These are phyloP conservation scores for Galeopterus variegatus DNA, from an alignment of 2,113 vertebrate genomes.

Conservation along the genomic window DNA sequence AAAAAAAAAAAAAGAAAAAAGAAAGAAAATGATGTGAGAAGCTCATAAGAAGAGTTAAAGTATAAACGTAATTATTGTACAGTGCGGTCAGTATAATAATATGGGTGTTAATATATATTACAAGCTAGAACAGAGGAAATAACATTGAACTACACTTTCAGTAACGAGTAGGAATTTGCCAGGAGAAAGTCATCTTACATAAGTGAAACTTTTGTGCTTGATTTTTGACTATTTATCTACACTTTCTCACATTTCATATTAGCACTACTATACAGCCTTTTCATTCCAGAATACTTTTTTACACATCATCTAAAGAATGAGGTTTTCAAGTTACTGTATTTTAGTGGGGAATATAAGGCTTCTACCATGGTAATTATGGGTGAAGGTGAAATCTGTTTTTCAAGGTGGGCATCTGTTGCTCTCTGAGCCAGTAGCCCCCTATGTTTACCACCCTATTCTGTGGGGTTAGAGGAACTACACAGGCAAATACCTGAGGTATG, in stretches of 20 bases:
- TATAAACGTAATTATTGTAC: slow-evolving; percentile 26
- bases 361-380: neutral
- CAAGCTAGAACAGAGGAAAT: neutral
- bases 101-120: slow-evolving; percentile 37
- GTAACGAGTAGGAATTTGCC: slow-evolving; percentile 11
- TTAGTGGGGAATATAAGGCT: neutral
- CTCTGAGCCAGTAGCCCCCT: neutral
- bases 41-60: neutral
- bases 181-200: neutral
- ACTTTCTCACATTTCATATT: neutral
- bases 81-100: neutral
- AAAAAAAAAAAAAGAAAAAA: no score
- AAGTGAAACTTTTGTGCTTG: neutral
- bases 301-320: neutral
- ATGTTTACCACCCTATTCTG: neutral
- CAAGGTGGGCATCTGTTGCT: neutral
- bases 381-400: slow-evolving; percentile 34
- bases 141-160: slow-evolving; percentile 10
- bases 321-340: neutral
- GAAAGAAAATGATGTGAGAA: slow-evolving; percentile 10
- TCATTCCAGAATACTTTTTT: slow-evolving; percentile 38
- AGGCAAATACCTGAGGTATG: neutral
- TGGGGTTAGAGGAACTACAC: neutral
- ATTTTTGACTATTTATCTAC: neutral
- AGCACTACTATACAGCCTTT: neutral